A percentile compares a stretch with the other conserved stretches of the same genome.
phyloP scores from a whole-genome alignment of 1,140 invertebrate species.

The Cydia strobilella region DNA sequence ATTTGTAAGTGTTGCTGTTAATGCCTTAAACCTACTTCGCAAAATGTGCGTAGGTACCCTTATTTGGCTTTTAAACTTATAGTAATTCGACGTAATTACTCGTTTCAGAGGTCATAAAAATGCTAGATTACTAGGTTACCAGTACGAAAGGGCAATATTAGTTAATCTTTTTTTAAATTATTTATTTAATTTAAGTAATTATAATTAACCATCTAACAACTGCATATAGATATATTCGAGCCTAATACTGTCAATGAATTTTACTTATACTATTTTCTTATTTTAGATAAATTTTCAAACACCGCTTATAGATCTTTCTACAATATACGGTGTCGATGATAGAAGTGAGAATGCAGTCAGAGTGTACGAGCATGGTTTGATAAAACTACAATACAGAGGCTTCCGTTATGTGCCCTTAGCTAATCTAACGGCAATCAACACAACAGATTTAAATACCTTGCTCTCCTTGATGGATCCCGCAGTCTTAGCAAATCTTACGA shows the following conservation, averaged over 20 bases:
- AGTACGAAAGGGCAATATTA: no score
- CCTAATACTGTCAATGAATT: not conserved
- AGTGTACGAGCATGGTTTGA: constrained; percentile 47
- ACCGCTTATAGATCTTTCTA: constrained; percentile 57
- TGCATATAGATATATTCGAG: not conserved
- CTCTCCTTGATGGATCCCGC: not conserved
- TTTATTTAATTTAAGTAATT: no score
- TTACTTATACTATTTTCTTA: constrained; percentile 13
- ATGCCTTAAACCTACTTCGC: no score
- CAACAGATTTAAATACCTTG: not conserved
- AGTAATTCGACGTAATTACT: no score
- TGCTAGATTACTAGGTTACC: no score
- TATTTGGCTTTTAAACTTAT: no score
- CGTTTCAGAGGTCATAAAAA: no score
- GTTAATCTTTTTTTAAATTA: no score
- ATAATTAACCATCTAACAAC: no score
- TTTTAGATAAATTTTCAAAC: constrained; percentile 64
- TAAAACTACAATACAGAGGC: constrained; percentile 48
- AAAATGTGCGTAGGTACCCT: no score
- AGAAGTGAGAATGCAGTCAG: constrained; percentile 43
- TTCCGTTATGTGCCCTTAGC: constrained; percentile 44
- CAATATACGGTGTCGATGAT: constrained; percentile 58
- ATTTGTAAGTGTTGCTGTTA: no score
- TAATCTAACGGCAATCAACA: constrained; percentile 15
- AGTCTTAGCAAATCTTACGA: constrained; percentile 11